Base-by-base conservation (phyloP, 2,113 vertebrate genomes). In the Pelvicachromis taeniatus region DNA sequence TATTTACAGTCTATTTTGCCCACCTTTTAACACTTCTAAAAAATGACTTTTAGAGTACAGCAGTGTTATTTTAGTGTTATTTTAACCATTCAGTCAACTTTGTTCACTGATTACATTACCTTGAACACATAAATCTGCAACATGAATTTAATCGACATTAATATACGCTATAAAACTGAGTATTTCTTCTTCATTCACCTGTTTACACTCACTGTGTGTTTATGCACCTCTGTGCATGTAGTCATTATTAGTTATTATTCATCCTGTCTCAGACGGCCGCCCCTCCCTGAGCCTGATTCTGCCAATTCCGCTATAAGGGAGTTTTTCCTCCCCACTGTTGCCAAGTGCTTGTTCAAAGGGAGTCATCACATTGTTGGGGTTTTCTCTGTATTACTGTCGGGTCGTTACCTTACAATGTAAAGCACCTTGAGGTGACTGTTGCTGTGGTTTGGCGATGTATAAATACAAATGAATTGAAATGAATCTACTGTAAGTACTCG, bases 251-350 rank as follows among this genome's bases (percentile, higher is more conserved):
- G 7, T 35, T 8, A 8, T 35, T 35, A 35, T 35, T 35, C 8
- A 35, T 35, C n/a, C n/a, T 35, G 16, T 61, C 58, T 61, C 31
- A 29, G 29, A 29, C 4, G 29, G 29, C 31, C 31, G 31, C 31
- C 31, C 31, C 31, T 33, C 31, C 31, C 31, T 33, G 58, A 61
- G 2, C 17, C 17, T 35, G 31, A 9, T 61, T 61, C 3, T n/a
- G 17, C 9, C 0, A 0, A 16, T 61, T 16, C 58, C 33, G 29
- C 33, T 61, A 61, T 0, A 61, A 6, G 2, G 9, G 29, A 61
- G 58, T 4, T 61, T 61, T 19, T 61, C 58, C 29, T 61, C 33
- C 1, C 58, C 16, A 61, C 9, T 33, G 58, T 19, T 11, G 1
- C 58, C 3, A 61, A 33, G 16, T 33, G 29, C 58, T 61, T 33